phyloP scores from a whole-genome alignment of 2,113 vertebrate species.

The Notothenia rossii region DNA sequence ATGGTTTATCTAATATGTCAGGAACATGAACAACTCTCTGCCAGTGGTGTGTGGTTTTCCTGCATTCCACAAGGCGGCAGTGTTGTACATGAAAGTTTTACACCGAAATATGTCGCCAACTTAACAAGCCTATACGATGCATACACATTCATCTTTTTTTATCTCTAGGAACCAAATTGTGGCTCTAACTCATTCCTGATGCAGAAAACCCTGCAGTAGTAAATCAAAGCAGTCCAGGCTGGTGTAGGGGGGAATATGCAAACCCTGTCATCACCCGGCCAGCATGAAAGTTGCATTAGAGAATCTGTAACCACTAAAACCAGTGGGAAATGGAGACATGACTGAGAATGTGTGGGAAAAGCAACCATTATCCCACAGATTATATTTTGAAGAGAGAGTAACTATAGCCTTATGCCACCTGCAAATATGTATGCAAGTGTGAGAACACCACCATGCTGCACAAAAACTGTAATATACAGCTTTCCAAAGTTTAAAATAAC shows the following conservation, averaged over 20 bases:
- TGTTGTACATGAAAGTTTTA: conserved; percentile 44
- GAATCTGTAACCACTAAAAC: conserved; percentile 48
- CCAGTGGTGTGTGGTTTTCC: background rate
- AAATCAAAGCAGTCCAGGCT: conserved; percentile 43
- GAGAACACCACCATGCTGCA: background rate
- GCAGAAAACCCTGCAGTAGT: conserved; percentile 26
- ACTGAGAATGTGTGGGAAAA: conserved; percentile 57
- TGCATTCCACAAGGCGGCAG: conserved; percentile 67
- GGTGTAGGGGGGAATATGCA: conserved; percentile 25
- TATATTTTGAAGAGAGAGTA: conserved; percentile 18
- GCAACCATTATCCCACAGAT: conserved; percentile 38
- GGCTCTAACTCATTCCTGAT: conserved; percentile 40
- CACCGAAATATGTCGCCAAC: conserved; percentile 4
- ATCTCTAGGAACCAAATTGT: conserved; percentile 19
- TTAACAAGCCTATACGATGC: conserved; percentile 1
- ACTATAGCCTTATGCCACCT: conserved; percentile 31
- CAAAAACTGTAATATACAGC: background rate
- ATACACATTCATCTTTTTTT: conserved; percentile 14
- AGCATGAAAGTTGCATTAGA: conserved; percentile 28
- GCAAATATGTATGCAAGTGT: background rate
- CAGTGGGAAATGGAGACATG: conserved; percentile 41
- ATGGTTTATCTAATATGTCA: background rate
- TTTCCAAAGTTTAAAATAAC: background rate
- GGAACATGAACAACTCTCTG: background rate
- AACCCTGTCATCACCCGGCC: conserved; percentile 58